Evolutionary conservation across 2,797 vertebrate species (phyloP).

Genomic region (Smutsia gigantea): DNA sequence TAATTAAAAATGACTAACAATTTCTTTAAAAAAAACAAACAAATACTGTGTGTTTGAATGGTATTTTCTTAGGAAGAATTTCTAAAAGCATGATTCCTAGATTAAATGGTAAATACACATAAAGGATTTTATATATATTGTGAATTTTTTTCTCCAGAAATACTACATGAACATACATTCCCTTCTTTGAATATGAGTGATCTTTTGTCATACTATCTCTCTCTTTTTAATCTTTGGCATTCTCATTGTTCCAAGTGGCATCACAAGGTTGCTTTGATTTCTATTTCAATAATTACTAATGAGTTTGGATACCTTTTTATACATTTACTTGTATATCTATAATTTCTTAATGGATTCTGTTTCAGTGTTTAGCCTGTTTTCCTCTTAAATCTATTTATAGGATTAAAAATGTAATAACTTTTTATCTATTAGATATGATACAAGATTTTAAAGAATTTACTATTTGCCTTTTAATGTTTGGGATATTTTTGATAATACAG

Average conservation of each 20-base stretch:
- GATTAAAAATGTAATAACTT: not conserved
- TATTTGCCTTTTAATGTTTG: conserved; percentile 3
- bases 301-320: not conserved
- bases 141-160: not conserved
- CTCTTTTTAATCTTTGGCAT: conserved; percentile 19
- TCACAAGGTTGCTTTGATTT: not conserved
- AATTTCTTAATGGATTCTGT: conserved; percentile 24
- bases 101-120: not conserved
- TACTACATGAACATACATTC: not conserved
- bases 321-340: not conserved
- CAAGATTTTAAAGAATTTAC: not conserved
- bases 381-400: conserved; percentile 16
- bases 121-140: conserved; percentile 3
- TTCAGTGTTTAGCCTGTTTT: conserved; percentile 11
- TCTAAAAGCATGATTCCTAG: conserved; percentile 20
- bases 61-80: conserved; percentile 31
- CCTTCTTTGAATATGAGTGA: not conserved
- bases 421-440: not conserved
- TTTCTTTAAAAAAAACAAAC: not conserved
- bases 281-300: not conserved
- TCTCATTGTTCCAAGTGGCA: not conserved
- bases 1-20: not conserved
- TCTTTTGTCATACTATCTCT: not conserved
- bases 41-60: not conserved
- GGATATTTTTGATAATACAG: not conserved